These are phyloP conservation scores for Heteromyza rotundicornis DNA, from an alignment of 2,888 invertebrate genomes.

Conservation along the genomic window DNA sequence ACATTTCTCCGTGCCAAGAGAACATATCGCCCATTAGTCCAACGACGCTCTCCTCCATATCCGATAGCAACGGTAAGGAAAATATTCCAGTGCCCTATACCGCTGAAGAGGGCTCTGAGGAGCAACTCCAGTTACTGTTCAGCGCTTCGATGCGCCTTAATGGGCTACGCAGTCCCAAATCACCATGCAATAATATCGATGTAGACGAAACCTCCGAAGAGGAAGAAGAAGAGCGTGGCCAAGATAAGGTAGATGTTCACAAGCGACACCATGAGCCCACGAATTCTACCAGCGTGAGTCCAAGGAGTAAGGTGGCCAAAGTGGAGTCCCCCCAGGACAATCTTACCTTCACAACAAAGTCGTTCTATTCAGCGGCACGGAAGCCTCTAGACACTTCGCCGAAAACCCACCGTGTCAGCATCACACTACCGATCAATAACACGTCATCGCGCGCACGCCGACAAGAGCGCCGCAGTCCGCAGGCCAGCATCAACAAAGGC, in stretches of 20 bases:
- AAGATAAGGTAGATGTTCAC: neutral
- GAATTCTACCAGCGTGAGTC: slow-evolving; percentile 19
- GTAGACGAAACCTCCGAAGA: slow-evolving; percentile 23
- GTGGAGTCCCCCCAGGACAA: slow-evolving; percentile 16
- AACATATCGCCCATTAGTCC: neutral
- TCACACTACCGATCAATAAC: too few relatives aligned
- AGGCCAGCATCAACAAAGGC: slow-evolving; percentile 49
- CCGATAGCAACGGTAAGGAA: slow-evolving; percentile 26
- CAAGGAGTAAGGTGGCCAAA: slow-evolving; percentile 32
- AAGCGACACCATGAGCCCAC: slow-evolving; percentile 31
- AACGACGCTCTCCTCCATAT: neutral
- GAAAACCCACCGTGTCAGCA: slow-evolving; percentile 9
- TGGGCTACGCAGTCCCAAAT: slow-evolving; percentile 30
- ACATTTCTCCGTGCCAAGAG: too few relatives aligned
- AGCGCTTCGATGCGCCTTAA: slow-evolving; percentile 52
- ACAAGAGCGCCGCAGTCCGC: slow-evolving; percentile 2
- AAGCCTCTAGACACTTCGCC: too few relatives aligned
- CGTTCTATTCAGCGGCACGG: too few relatives aligned
- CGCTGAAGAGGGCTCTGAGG: slow-evolving; percentile 24
- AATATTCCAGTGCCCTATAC: slow-evolving; percentile 21
- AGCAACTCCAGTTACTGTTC: slow-evolving; percentile 53
- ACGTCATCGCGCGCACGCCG: neutral
- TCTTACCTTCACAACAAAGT: slow-evolving; percentile 41
- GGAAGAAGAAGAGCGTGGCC: neutral
- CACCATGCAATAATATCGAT: slow-evolving; percentile 19